These are phyloP conservation scores for Silurus aristotelis DNA, from an alignment of 2,797 vertebrate species.

Conservation along the genomic window DNA sequence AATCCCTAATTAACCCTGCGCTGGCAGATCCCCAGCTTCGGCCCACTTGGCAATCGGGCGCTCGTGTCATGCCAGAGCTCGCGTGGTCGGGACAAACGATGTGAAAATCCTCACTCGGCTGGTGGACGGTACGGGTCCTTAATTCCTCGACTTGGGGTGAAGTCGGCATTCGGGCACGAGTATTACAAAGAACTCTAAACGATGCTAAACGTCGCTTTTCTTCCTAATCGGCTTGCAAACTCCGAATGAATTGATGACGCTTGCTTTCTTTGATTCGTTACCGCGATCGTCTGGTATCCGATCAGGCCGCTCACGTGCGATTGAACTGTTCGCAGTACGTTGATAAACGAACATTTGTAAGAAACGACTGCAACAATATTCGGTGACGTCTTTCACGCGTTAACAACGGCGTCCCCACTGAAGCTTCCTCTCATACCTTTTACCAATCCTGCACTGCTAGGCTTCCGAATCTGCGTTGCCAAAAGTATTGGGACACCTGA, in stretches of 20 bases:
- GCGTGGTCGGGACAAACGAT: slow-evolving; percentile 37
- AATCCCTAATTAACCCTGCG: slow-evolving; percentile 49
- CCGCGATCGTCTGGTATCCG: background rate
- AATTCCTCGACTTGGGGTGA: slow-evolving; percentile 2
- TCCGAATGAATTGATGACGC: background rate
- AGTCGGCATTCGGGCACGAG: too few species aligned
- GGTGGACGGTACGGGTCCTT: background rate
- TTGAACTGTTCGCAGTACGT: too few species aligned
- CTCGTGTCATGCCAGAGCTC: slow-evolving; percentile 35
- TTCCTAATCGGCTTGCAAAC: background rate
- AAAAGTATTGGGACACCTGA: too few species aligned
- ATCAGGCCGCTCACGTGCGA: background rate
- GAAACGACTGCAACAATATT: background rate
- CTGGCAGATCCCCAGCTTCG: slow-evolving; percentile 39
- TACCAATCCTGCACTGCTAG: too few species aligned
- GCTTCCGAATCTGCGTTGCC: too few species aligned
- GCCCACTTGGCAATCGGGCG: slow-evolving; percentile 37
- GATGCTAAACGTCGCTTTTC: background rate
- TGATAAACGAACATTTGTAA: background rate
- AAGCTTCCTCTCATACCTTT: too few species aligned
- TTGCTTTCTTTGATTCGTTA: background rate
- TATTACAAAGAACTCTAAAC: too few species aligned
- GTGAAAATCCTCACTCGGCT: slow-evolving; percentile 30
- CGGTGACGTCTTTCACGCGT: background rate
- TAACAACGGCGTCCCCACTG: too few species aligned